Evolutionary conservation across 2,797 vertebrate genomes (phyloP).

Genomic region (Falco rusticolus): DNA sequence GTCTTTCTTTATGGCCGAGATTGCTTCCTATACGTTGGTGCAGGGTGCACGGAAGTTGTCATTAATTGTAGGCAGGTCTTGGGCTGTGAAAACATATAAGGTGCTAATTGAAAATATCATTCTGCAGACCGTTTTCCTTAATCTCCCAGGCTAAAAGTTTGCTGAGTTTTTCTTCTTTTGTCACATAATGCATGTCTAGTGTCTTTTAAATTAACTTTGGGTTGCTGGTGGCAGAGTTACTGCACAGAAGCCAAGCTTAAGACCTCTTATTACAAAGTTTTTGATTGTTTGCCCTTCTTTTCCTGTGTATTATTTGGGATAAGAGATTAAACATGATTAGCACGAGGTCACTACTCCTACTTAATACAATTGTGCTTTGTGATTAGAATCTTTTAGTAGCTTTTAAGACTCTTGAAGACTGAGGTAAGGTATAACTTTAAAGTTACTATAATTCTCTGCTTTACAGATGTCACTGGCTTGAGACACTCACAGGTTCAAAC

Average conservation of each 20-base stretch:
- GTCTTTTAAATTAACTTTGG: slow-evolving; percentile 40
- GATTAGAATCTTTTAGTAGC: background rate
- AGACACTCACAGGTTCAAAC: background rate
- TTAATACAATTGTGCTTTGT: background rate
- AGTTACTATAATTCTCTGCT: background rate
- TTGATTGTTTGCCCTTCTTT: slow-evolving; percentile 8
- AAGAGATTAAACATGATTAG: slow-evolving; percentile 42
- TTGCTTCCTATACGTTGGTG: slow-evolving; percentile 48
- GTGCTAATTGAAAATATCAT: slow-evolving; percentile 68
- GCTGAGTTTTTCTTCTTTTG: slow-evolving; percentile 17
- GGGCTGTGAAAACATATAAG: slow-evolving; percentile 31
- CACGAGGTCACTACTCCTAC: background rate
- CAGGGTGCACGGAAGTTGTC: slow-evolving; percentile 12
- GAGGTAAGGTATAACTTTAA: slow-evolving; percentile 11
- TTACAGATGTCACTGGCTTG: background rate
- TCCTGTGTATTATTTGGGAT: slow-evolving; percentile 15
- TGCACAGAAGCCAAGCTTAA: slow-evolving; percentile 28
- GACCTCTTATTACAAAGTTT: slow-evolving; percentile 16
- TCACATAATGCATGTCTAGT: slow-evolving; percentile 10
- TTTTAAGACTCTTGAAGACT: background rate
- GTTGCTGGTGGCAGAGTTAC: slow-evolving; percentile 4
- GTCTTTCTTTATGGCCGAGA: background rate
- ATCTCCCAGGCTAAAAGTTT: slow-evolving; percentile 56
- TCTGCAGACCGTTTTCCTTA: slow-evolving; percentile 23
- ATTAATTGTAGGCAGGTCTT: slow-evolving; percentile 54